Percentiles rank a stretch among this genome's conserved stretches.
phyloP scores from a whole-genome alignment of 2,113 vertebrate species.

The Erythrocercus mccallii region DNA sequence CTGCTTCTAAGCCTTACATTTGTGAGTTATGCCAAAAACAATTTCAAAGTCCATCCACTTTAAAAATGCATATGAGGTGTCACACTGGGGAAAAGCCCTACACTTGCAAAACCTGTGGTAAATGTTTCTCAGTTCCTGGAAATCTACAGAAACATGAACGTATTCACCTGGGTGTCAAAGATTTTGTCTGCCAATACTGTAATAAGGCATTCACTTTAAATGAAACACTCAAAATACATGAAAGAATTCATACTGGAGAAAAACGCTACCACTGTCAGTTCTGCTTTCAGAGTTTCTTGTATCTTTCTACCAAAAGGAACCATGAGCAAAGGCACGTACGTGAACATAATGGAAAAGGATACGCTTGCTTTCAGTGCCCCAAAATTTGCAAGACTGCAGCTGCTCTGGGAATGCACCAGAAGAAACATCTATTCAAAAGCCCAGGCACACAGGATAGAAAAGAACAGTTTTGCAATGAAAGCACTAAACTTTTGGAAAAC shows the following conservation, averaged over 20 bases:
- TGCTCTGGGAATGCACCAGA: conserved; percentile 82
- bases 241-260: conserved; percentile 86
- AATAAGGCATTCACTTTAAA: conserved; percentile 85
- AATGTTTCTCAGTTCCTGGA: conserved; percentile 86
- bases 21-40: conserved; percentile 90
- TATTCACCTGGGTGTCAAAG: conserved; percentile 78
- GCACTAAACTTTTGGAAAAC: conserved; percentile 40
- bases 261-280: conserved; percentile 94
- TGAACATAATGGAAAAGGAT: conserved; percentile 78
- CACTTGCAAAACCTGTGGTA: conserved; percentile 89
- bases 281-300: conserved; percentile 94
- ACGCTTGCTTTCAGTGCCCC: conserved; percentile 79
- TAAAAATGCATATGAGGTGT: conserved; percentile 89
- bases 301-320: conserved; percentile 94
- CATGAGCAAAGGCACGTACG: conserved; percentile 91
- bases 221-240: conserved; percentile 84
- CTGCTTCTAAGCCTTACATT: conserved; percentile 75
- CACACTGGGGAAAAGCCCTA: conserved; percentile 85
- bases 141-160: conserved; percentile 77
- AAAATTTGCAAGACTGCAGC: conserved; percentile 86
- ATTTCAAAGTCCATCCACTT: conserved; percentile 87
- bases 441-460: conserved; percentile 42
- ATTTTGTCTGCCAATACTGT: conserved; percentile 90
- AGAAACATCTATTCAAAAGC: conserved; percentile 82
- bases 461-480: conserved; percentile 57